Conservation (phyloP, 2,113 vertebrate genomes). For the Puffinus mauretanicus region DNA sequence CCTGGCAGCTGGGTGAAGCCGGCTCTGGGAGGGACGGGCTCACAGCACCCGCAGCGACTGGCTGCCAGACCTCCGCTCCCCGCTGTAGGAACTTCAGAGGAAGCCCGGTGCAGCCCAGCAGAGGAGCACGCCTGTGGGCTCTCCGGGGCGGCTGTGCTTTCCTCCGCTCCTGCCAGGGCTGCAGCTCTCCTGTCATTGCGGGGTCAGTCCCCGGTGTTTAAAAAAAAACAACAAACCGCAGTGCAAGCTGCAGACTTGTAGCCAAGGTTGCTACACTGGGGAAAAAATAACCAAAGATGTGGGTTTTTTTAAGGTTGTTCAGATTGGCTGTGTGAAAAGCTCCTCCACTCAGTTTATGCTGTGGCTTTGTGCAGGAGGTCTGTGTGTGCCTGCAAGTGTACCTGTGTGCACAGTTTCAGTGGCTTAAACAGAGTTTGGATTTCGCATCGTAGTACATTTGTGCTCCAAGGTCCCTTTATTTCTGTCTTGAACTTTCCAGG, state of each 20-base stretch:
- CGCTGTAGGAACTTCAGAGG: rapidly evolving
- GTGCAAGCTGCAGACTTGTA: neutral
- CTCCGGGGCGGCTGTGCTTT: rapidly evolving
- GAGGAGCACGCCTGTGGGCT: neutral
- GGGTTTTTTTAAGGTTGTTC: neutral
- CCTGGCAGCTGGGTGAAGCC: neutral
- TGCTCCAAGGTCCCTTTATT: neutral
- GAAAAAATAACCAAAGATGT: neutral
- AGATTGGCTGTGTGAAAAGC: neutral
- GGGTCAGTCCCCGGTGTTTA: neutral
- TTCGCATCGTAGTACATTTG: neutral
- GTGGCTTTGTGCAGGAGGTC: neutral
- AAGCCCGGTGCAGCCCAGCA: neutral
- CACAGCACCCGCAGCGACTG: neutral
- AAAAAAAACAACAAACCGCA: neutral
- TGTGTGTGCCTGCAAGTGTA: neutral
- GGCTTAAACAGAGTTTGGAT: neutral
- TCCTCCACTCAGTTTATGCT: neutral
- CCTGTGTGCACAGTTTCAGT: neutral
- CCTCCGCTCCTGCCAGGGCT: neutral
- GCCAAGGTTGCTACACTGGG: neutral
- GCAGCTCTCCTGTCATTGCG: neutral
- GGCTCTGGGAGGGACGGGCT: neutral
- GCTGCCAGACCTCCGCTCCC: neutral
- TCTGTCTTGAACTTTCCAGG: neutral